These are phyloP conservation scores for Philopotamus ludificatus DNA, from an alignment of 1,140 invertebrate genomes.

Conservation along the genomic window DNA sequence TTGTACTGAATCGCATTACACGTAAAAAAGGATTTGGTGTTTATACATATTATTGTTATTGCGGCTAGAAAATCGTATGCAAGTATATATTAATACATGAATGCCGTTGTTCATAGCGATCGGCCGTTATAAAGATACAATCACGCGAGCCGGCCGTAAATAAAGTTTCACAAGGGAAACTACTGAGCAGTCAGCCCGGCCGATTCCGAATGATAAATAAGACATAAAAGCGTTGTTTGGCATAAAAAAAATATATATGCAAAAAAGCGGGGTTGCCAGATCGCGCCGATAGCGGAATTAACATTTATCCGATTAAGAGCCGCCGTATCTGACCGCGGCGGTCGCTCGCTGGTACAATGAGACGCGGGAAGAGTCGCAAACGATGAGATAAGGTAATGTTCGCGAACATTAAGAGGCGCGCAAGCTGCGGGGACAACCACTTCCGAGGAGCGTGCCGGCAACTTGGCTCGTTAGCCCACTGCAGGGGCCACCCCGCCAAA, in stretches of 20 bases:
- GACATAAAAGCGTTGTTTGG: slow-evolving; percentile 28
- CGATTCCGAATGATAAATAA: slow-evolving; percentile 38
- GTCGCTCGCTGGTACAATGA: too few species aligned
- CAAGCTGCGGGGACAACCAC: slow-evolving; percentile 5
- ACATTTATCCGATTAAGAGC: too few species aligned
- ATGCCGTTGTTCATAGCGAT: slow-evolving; percentile 12
- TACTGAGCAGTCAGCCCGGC: slow-evolving; percentile 19
- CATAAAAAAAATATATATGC: background rate
- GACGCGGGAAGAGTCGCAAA: slow-evolving; percentile 8
- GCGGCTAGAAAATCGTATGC: background rate
- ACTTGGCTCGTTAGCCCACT: slow-evolving; percentile 25
- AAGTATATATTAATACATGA: background rate
- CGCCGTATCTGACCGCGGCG: background rate
- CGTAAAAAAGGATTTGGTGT: background rate
- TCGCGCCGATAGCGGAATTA: background rate
- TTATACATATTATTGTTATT: background rate
- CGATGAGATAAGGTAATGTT: slow-evolving; percentile 25
- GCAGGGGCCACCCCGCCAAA: background rate
- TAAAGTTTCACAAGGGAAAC: slow-evolving; percentile 27
- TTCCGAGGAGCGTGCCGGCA: slow-evolving; percentile 19
- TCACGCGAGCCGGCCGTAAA: slow-evolving; percentile 38
- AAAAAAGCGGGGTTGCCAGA: background rate
- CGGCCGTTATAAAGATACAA: slow-evolving; percentile 19
- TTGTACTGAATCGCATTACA: too few species aligned
- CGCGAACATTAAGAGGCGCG: slow-evolving; percentile 13